Base-by-base conservation (phyloP, 2,888 invertebrate genomes). In the Cosmopolites sordidus region DNA sequence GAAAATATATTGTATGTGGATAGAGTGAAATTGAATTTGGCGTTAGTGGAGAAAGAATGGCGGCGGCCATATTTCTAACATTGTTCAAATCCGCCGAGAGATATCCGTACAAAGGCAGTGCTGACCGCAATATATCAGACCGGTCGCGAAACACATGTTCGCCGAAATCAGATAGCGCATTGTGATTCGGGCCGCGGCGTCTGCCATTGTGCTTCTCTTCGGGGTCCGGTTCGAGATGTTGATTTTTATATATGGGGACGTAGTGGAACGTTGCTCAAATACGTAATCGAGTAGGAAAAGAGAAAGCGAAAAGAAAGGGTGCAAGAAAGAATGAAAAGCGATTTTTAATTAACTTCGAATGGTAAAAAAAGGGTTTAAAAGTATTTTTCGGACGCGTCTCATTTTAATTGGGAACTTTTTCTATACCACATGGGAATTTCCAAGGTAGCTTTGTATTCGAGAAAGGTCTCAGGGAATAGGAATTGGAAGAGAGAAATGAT, bases 111-210 rank as follows among this genome's bases (percentile, higher is more conserved):
- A 54, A 55, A 54, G 44, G 55, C 59, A 37, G 45, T 44, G 55
- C 57, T 55, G 59, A 57, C 62, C 60, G 57, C 56, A 59, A 60
- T 62, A 59, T 59, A 62, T 62, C 60, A 58, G 53, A 29, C 49
- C 43, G 55, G 57, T 58, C 56, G 53, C 45, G 58, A 48, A 60
- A 59, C 62, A 62, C 54, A 54, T 60, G 62, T 59, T 60, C 52
- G 52, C 54, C 58, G 48, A 58, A 61, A 58, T 58, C 58, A 54
- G 60, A 54, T 52, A 48, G 54, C 45, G 48, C 54, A 54, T 58
- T 58, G 56, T 59, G 54, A 59, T 60, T 59, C 60, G 46, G 43
- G 45, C 48, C 56, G 51, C 56, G 56, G 46, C 48, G 8, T 22
- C 43, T 30, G 49, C 49, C 49, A 49, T 49, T 49, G 49, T 49